Evolutionary conservation across 35 echinoderm and acorn worm species (phyloP).

Genomic region (Apostichopus parvimensis): DNA sequence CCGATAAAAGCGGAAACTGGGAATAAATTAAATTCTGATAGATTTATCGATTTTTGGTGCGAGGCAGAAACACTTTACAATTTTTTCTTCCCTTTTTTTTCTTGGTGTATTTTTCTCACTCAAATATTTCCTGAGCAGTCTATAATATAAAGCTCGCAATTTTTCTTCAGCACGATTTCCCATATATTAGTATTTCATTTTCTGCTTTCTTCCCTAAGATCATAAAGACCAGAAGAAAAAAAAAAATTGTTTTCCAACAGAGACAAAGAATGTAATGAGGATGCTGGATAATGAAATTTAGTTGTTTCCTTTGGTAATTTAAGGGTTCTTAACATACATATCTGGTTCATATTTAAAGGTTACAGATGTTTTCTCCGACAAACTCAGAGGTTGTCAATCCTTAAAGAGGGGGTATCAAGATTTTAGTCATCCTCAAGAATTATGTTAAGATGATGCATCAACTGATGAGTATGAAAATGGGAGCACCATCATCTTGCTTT

Average conservation of each 20-base stretch:
- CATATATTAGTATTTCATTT: background rate
- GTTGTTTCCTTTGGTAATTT: background rate
- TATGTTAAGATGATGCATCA: too few relatives aligned
- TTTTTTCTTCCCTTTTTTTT: background rate
- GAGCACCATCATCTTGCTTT: too few relatives aligned
- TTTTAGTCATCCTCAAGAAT: too few relatives aligned
- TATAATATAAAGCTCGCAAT: background rate
- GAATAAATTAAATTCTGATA: slow-evolving; percentile 24
- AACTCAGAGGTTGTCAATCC: too few relatives aligned
- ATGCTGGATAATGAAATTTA: background rate
- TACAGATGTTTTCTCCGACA: too few relatives aligned
- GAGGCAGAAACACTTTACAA: slow-evolving; percentile 2
- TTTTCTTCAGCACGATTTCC: background rate
- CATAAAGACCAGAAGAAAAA: background rate
- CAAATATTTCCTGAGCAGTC: background rate
- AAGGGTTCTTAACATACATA: background rate
- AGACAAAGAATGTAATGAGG: background rate
- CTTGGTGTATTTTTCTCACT: background rate
- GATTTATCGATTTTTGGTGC: slow-evolving; percentile 3
- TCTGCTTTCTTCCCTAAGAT: background rate
- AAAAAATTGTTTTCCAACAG: background rate
- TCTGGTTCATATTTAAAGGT: too few relatives aligned
- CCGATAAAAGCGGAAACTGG: slow-evolving; percentile 5
- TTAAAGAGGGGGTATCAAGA: too few relatives aligned
- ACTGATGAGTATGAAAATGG: too few relatives aligned